Base-by-base conservation (phyloP, 2,113 vertebrate species). In the Tragelaphus buxtoni region DNA sequence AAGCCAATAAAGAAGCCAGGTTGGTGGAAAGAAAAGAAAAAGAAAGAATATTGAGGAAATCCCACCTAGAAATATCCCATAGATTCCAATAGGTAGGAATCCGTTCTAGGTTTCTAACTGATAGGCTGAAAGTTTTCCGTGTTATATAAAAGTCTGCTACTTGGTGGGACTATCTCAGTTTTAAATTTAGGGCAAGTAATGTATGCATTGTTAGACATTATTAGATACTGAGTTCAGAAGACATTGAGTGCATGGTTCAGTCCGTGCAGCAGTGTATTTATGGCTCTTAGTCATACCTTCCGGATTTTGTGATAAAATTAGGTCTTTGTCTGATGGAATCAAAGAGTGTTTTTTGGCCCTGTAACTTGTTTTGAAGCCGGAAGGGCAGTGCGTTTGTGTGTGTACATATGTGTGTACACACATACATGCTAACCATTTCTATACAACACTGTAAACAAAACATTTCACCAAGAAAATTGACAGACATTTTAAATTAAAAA, bases 381-480 rank as follows among this genome's bases (percentile, higher is more conserved):
- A 89, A 93, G 60, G 58, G 26, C 63, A 39, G 61, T 92, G 16
- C 80, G 3, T 84, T 42, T 94, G 47, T 94, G 26, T 98, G 30
- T 94, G 26, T 84, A 39, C 26, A 35, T 90, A 24, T 88, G 87
- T 95, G 79, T 93, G 26, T 92, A 45, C 9, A 88, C 5, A 35
- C 63, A 56, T 45, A 58, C 35, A 82, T 92, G 35, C 35, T 45
- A 91, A 81, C 72, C 90, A 72, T 87, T 42, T 79, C 77, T 89
- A 4, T 20, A 22, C 6, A 69, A 42, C 39, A 81, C 65, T 65
- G 91, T 83, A 87, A 97, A 95, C 91, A 96, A 88, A 86, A 86
- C 32, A 96, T 96, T 94, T 96, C 88, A 92, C 55, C 74, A 84
- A 94, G 90, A 91, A 94, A 89, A 95, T 69, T 10, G 49, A 90